Conservation (phyloP, 1,140 invertebrate species). For the Camponotus vicinus region DNA sequence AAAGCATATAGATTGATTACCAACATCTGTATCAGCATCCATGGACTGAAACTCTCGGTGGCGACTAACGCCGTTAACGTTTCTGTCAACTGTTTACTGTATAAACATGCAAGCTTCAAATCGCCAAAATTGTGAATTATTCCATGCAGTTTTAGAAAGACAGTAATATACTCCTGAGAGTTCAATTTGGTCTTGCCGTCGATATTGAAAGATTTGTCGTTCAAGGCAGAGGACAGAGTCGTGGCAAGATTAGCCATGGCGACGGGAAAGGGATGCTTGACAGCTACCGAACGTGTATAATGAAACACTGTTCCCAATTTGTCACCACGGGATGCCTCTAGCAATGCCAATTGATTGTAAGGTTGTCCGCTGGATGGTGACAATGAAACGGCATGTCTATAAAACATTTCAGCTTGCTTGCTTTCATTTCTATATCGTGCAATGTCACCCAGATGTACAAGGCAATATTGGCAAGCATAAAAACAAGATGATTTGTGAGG, state of each 20-base stretch:
- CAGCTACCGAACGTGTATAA: slow-evolving; percentile 93
- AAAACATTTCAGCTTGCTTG: slow-evolving; percentile 90
- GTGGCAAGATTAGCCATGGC: slow-evolving; percentile 92
- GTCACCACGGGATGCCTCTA: slow-evolving; percentile 93
- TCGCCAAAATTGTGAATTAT: slow-evolving; percentile 88
- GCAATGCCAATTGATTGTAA: slow-evolving; percentile 94
- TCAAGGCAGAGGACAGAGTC: slow-evolving; percentile 88
- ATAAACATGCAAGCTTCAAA: slow-evolving; percentile 87
- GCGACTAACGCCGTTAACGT: slow-evolving; percentile 91
- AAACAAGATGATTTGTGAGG: slow-evolving; percentile 91
- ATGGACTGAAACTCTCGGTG: slow-evolving; percentile 91
- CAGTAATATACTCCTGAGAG: slow-evolving; percentile 89
- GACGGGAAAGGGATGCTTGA: slow-evolving; percentile 93
- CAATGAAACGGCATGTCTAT: slow-evolving; percentile 92
- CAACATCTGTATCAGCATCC: slow-evolving; percentile 92
- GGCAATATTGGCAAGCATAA: slow-evolving; percentile 95
- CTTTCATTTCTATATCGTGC: slow-evolving; percentile 93
- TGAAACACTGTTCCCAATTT: slow-evolving; percentile 94
- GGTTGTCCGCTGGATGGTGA: slow-evolving; percentile 94
- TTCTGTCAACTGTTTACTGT: slow-evolving; percentile 89
- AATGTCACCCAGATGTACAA: slow-evolving; percentile 95
- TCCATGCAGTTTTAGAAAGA: slow-evolving; percentile 90
- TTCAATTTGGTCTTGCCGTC: slow-evolving; percentile 88
- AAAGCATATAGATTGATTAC: slow-evolving; percentile 92
- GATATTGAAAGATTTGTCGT: slow-evolving; percentile 85